Evolutionary conservation across 2,888 invertebrate species (phyloP), one percentile per base, ranked within the genome.

Genomic region (Harpagoxenus sublaevis): DNA sequence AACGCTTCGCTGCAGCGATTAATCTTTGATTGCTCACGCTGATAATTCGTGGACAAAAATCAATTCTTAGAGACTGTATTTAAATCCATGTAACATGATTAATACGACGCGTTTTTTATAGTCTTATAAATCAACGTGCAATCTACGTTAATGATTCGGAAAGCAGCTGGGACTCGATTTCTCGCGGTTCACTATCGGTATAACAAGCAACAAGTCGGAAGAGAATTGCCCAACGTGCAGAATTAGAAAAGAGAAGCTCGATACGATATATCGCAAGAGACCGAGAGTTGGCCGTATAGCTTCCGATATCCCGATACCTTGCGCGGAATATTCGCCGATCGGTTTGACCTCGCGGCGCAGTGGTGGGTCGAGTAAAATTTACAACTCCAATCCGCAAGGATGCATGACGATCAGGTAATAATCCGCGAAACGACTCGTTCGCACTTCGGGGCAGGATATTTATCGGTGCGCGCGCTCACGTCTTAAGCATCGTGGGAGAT

Each of bases 401-500:
- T 79, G 79, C 79, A 79, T 79, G 57, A 79, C 79, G 79, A 79
- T 70, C 70, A 23, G 31, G 45, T 57, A 81, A 62, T 82, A 75
- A 65, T 82, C 45, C 45, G 53, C 70, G 57, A 74, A 81, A 74
- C 62, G 79, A 18, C 51, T 75, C 71, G 62, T 62, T 71, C 51
- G 73, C 81, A 60, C 82, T 75, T 75, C 63, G 82, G 55, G 53
- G 55, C 82, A 63, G 45, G 75, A 65, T 82, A 75, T 65, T 74
- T 82, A 82, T 75, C 75, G 79, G 62, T 57, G 51, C 68, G 71
- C 77, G 35, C 66, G 63, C 45, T 87, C 83, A 68, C 71, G 83
- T 71, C 87, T 87, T 85, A 86, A 90, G 78, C 82, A 85, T 62
- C 85, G 88, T 87, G 87, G 84, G 89, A 91, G 90, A 89, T 90